Base-by-base conservation (phyloP, 2,797 vertebrate species). In the Cottoperca gobio region DNA sequence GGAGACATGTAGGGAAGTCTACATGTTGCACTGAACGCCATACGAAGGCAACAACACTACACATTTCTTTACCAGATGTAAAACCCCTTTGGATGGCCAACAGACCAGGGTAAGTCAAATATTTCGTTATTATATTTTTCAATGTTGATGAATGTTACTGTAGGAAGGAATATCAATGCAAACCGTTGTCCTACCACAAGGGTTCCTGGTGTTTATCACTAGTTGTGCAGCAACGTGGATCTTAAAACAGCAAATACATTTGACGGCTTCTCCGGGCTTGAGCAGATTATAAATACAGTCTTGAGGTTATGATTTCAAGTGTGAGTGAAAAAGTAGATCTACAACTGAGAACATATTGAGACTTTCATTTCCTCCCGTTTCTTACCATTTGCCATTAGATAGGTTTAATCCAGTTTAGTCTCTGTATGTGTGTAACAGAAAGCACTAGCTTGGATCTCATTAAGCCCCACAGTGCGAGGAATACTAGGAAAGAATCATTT, bases 51-150 rank as follows among this genome's bases (percentile, higher is more conserved):
- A 45, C 37, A 58, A 64, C 52, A 16, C 39, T 6, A 12, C 17
- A 66, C 14, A 55, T 45, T 57, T 74, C 40, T 65, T 37, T 5
- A 55, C 8, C 3, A 19, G 49, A 46, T 16, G 3, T n/a, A 10
- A 49, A 60, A 24, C 23, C 1, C 14, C 7, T 64, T 35, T 59
- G 33, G 42, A 79, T 50, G 59, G 14, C 8, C 26, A n/a, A 17
- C 50, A 40, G 40, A 70, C 6, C 7, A 55, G 0, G 83, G 89
- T 91, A 72, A 88, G 84, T 72, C 5, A 46, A 13, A 65, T 5
- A 5, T 13, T 52, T 68, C 68, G 24, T 55, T 24, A 8, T 17
- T 14, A 2, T 28, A 28, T 10, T 52, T 49, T 50, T 65, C 2
- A 54, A 1, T 70, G 16, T 60, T 58, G 14, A 21, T 62, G 31